Conservation (phyloP, 1,140 invertebrate species). For the Euwallacea similis region DNA sequence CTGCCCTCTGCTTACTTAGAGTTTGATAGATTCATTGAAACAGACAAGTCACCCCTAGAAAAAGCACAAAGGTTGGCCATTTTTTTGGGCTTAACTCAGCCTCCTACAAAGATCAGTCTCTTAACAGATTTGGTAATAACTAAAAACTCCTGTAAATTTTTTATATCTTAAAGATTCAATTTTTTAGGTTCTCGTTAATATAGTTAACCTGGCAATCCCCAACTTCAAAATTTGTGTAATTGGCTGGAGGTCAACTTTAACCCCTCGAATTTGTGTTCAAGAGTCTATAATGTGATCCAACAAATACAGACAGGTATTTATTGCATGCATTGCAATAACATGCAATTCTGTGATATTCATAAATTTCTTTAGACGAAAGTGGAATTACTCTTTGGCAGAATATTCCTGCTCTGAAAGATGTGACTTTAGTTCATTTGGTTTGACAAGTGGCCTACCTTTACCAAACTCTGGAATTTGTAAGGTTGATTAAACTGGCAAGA, state of each 20-base stretch:
- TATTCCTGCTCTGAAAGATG: constrained; percentile 83
- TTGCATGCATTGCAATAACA: not conserved
- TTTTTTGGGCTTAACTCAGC: constrained; percentile 83
- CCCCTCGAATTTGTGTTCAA: constrained; percentile 83
- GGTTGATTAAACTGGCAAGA: constrained; percentile 83
- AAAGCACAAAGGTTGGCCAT: constrained; percentile 91
- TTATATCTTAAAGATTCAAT: not conserved
- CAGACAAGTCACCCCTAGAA: constrained; percentile 91
- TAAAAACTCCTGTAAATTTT: not conserved
- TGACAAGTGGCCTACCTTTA: constrained; percentile 94
- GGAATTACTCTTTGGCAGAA: constrained; percentile 75
- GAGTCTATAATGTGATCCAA: constrained; percentile 74
- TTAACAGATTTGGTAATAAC: constrained; percentile 85
- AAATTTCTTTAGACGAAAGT: constrained; percentile 65
- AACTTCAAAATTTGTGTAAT: constrained; percentile 89
- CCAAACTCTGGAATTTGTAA: constrained; percentile 85
- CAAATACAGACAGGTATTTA: constrained; percentile 24
- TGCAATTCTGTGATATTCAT: constrained; percentile 23
- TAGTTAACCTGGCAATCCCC: constrained; percentile 81
- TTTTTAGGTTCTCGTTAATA: constrained; percentile 72
- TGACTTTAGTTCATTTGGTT: constrained; percentile 87
- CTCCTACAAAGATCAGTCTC: constrained; percentile 84
- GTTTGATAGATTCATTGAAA: constrained; percentile 95
- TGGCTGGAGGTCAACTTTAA: constrained; percentile 95
- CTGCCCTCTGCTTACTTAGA: constrained; percentile 93